phyloP scores from a whole-genome alignment of 2,797 vertebrate genomes.

The Schizopygopsis pylzovi region DNA sequence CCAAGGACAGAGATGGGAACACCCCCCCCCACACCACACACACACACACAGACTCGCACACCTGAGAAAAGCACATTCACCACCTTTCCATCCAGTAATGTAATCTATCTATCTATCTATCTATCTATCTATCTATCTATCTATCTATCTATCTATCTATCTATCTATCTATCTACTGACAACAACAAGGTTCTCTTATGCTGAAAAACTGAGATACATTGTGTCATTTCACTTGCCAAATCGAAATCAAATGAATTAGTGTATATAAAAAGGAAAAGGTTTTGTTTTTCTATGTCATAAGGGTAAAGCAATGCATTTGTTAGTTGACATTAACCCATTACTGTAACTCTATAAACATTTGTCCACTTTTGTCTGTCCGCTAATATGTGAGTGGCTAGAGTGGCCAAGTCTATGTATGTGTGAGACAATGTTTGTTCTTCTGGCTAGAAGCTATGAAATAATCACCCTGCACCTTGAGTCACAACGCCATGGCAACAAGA shows the following conservation, averaged over 20 bases:
- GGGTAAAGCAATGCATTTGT: not conserved
- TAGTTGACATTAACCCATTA: not conserved
- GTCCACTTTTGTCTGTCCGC: not conserved
- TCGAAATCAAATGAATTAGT: not conserved
- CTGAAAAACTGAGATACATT: not conserved
- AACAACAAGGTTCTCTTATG: not conserved
- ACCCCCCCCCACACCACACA: not conserved
- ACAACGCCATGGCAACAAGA: constrained; percentile 74
- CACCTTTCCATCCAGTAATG: not conserved
- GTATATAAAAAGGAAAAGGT: not conserved
- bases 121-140: not conserved
- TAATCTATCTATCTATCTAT: not conserved
- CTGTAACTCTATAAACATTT: not conserved
- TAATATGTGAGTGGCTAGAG: constrained; percentile 21
- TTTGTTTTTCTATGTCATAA: not conserved
- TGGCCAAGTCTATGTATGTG: constrained; percentile 7
- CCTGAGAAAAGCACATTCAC: no score
- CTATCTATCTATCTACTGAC: not conserved
- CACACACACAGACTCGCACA: no score
- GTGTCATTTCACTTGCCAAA: not conserved
- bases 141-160: not conserved
- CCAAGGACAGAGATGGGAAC: constrained; percentile 63
- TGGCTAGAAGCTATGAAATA: constrained; percentile 82
- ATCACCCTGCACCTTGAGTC: constrained; percentile 78
- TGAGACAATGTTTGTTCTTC: constrained; percentile 60